Conservation (phyloP, 2,797 vertebrate genomes). For the Emys orbicularis region DNA sequence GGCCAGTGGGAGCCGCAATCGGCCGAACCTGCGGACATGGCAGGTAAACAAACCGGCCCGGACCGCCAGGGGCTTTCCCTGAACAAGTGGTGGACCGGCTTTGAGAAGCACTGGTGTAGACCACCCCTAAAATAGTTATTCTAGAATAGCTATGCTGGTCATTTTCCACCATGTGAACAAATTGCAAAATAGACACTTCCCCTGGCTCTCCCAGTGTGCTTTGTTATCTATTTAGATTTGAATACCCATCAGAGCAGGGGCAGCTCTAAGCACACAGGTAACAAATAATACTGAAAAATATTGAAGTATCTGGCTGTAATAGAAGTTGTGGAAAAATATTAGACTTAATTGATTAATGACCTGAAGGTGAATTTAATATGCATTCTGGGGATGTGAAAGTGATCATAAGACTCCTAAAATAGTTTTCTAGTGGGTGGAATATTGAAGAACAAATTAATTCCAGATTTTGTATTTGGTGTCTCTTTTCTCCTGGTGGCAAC, state of each 20-base stretch:
- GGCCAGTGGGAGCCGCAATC: too few species aligned
- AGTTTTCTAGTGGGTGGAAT: constrained; percentile 55
- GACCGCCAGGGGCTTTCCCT: too few species aligned
- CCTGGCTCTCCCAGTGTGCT: neutral
- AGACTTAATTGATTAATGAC: constrained; percentile 60
- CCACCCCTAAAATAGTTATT: neutral
- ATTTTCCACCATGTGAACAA: neutral
- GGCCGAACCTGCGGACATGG: too few species aligned
- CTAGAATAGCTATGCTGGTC: neutral
- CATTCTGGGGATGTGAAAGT: constrained; percentile 17
- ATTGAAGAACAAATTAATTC: constrained; percentile 66
- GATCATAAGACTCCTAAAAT: constrained; percentile 49
- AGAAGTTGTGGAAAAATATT: constrained; percentile 59
- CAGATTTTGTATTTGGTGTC: constrained; percentile 44
- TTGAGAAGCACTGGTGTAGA: too few species aligned
- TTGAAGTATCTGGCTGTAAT: constrained; percentile 42
- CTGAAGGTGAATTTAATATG: constrained; percentile 67
- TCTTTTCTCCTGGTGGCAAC: constrained; percentile 41
- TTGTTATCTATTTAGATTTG: neutral
- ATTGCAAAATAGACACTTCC: neutral
- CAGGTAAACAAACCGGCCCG: too few species aligned
- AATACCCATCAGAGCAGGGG: neutral
- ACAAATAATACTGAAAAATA: constrained; percentile 1
- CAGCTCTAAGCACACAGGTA: neutral
- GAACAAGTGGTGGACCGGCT: too few species aligned